Evolutionary conservation across 2,113 vertebrate species (phyloP).

Genomic region (Nesogale talazaci): DNA sequence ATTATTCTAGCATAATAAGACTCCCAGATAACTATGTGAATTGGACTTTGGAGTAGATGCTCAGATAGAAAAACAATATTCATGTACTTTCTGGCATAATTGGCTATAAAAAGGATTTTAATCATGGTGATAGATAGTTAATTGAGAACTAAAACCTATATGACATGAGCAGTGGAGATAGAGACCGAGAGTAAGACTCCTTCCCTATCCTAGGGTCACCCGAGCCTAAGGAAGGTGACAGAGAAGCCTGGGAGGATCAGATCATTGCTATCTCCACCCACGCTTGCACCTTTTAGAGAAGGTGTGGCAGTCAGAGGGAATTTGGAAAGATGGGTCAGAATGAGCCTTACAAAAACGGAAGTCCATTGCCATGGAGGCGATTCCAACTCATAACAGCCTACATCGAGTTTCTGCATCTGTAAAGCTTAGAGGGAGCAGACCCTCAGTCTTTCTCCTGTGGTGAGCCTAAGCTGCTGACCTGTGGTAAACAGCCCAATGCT

Average conservation of each 20-base stretch:
- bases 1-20: constrained; percentile 6
- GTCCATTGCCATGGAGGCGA: too few relatives aligned
- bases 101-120: not conserved
- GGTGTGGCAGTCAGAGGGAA: not conserved
- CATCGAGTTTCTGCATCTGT: too few relatives aligned
- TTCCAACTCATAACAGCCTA: too few relatives aligned
- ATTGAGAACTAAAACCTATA: not conserved
- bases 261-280: not conserved
- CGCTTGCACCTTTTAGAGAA: not conserved
- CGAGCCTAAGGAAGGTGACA: not conserved
- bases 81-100: not conserved
- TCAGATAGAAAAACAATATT: not conserved
- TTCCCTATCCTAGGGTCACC: not conserved
- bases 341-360: not conserved
- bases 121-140: not conserved
- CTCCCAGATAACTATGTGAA: not conserved
- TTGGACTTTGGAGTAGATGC: not conserved
- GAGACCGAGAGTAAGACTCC: not conserved
- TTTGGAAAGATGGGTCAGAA: not conserved
- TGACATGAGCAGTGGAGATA: not conserved
- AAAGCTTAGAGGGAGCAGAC: too few relatives aligned
- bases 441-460: too few relatives aligned
- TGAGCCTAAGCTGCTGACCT: too few relatives aligned
- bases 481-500: too few relatives aligned
- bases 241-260: not conserved